A percentile compares a stretch with the other conserved stretches of the same genome.
phyloP scores from a whole-genome alignment of 2,888 invertebrate species.

The Epicampocera succincta region DNA sequence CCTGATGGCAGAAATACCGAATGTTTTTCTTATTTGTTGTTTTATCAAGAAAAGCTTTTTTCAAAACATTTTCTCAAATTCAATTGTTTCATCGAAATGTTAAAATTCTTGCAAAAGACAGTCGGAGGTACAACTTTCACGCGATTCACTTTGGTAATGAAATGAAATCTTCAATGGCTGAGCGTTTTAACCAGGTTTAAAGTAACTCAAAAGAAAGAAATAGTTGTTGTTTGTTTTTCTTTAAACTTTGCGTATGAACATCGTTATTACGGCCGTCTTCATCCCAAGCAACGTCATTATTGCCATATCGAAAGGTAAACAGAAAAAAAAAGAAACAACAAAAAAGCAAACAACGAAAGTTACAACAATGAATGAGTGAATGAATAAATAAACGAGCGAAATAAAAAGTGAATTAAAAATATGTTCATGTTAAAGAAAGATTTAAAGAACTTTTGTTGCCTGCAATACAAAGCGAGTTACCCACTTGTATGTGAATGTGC shows the following conservation, averaged over 20 bases:
- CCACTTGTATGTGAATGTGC: too few relatives aligned
- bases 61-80: slow-evolving; percentile 11
- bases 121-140: slow-evolving; percentile 79
- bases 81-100: slow-evolving; percentile 12
- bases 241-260: slow-evolving; percentile 26
- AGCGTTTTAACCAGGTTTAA: slow-evolving; percentile 77
- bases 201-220: slow-evolving; percentile 71
- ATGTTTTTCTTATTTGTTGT: slow-evolving; percentile 29
- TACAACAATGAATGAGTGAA: slow-evolving; percentile 58
- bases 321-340: slow-evolving; percentile 29
- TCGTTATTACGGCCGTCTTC: slow-evolving; percentile 48
- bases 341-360: slow-evolving; percentile 3
- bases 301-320: slow-evolving; percentile 66
- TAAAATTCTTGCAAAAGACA: slow-evolving; percentile 50
- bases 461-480: too few relatives aligned
- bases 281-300: slow-evolving; percentile 34
- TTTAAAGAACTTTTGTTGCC: slow-evolving; percentile 19
- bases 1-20: not conserved
- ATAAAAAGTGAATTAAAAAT: slow-evolving; percentile 44
- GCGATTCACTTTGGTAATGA: slow-evolving; percentile 81
- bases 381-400: slow-evolving; percentile 34
- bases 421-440: slow-evolving; percentile 24
- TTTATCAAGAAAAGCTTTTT: slow-evolving; percentile 18
- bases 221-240: slow-evolving; percentile 54
- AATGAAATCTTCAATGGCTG: slow-evolving; percentile 75